Evolutionary conservation across 2,888 invertebrate genomes (phyloP), one percentile per base, ranked within the genome.

Genomic region (Plagodis dolabraria): DNA sequence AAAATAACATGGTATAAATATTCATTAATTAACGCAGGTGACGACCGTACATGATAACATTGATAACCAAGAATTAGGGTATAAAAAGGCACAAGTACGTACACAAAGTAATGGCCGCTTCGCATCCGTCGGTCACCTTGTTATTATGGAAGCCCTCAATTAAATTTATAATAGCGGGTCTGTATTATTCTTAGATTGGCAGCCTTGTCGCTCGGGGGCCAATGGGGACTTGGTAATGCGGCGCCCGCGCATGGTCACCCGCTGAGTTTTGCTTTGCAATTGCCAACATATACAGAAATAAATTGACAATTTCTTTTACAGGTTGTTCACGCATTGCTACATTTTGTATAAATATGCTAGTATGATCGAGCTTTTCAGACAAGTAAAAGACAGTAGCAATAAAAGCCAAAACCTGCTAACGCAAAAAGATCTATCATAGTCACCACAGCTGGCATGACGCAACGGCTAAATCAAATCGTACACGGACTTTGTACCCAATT

Each of bases 121-220:
- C 72, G 75, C 78, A 79, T 81, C 78, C 78, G 75, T 74, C 75
- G 75, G 52, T 75, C 72, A 75, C 72, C 74, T 67, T 64, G 76
- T 76, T 82, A 83, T 86, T 85, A 86, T 81, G 76, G 77, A 76
- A 76, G 78, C 77, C 79, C 72, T 82, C 82, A 86, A 88, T 89
- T 86, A 86, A 87, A 85, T 85, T 22, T 86, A 83, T 87, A 86
- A 87, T 87, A 76, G 81, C 72, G 67, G 83, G 74, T 73, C 76
- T 77, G 76, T 79, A 79, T 89, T 87, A 85, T 85, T 86, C 80
- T 83, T 82, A 82, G 84, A 84, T 86, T 87, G 90, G 87, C 90
- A 90, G 83, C 86, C 85, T 84, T 87, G 87, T 83, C 84, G 86
- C 90, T 86, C 69, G 79, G 75, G 83, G 87, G 87, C 87, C 89